Conservation (phyloP, 2,888 invertebrate genomes). For the Stratiomys singularior region DNA sequence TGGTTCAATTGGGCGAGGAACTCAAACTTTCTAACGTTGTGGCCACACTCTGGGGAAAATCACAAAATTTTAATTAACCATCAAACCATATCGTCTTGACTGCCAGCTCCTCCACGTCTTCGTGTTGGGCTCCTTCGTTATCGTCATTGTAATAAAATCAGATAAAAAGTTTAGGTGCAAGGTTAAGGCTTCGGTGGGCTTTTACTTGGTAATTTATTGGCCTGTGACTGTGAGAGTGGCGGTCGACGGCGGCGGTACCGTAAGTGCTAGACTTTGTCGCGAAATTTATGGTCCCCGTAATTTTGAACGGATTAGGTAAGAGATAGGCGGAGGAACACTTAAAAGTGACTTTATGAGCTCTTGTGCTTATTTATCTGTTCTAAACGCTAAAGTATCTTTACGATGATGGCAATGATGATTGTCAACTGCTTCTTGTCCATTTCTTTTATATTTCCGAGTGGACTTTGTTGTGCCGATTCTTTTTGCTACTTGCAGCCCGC, state of each 20-base stretch:
- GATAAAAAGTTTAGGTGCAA: constrained; percentile 3
- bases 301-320: neutral
- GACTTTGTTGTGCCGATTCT: too few species aligned
- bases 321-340: neutral
- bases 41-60: neutral
- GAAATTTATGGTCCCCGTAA: constrained; percentile 9
- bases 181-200: neutral
- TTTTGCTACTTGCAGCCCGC: too few species aligned
- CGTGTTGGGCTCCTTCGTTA: neutral
- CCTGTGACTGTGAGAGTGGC: neutral
- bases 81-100: neutral
- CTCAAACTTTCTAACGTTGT: neutral
- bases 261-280: neutral
- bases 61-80: constrained; percentile 6
- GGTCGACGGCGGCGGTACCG: too few species aligned
- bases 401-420: neutral
- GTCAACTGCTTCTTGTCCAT: too few species aligned
- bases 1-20: neutral
- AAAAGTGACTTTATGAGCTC: neutral
- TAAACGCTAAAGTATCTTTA: neutral
- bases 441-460: too few species aligned
- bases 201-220: neutral
- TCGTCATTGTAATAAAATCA: neutral
- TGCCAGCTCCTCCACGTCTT: too few species aligned
- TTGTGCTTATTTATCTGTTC: neutral